Conservation (phyloP, 2,888 invertebrate species). For the Taphrorychus bicolor region DNA sequence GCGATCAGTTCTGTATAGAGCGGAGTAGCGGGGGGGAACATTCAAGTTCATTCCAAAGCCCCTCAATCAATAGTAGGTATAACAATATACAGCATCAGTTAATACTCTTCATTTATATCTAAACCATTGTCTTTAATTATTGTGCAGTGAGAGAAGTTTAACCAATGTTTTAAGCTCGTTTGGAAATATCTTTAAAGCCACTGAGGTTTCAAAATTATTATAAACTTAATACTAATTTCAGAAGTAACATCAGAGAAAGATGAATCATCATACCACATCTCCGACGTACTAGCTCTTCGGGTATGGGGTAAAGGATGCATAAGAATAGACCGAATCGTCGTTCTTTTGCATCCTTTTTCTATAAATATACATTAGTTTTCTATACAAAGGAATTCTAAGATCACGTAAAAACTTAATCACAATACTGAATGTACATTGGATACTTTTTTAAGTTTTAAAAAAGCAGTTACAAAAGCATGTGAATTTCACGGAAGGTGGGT, state of each 20-base stretch:
- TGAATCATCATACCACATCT: too few species aligned
- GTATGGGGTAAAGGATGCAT: too few species aligned
- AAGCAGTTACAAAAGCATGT: constrained; percentile 82
- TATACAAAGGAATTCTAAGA: not conserved
- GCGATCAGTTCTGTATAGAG: too few species aligned
- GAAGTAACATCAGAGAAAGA: too few species aligned
- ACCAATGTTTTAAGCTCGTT: constrained; percentile 50
- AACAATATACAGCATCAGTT: constrained; percentile 19
- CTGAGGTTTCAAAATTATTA: not conserved
- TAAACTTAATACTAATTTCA: not conserved
- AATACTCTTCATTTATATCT: constrained; percentile 29
- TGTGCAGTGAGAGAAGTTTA: constrained; percentile 57
- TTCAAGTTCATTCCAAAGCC: not conserved
- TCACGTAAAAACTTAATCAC: not conserved
- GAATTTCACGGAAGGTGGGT: constrained; percentile 84
- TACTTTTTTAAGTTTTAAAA: too few species aligned
- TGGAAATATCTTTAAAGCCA: constrained; percentile 8
- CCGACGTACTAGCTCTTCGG: not conserved
- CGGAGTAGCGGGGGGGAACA: too few species aligned
- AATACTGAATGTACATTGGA: too few species aligned
- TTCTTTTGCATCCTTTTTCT: not conserved
- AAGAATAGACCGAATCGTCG: too few species aligned
- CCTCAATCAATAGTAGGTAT: not conserved
- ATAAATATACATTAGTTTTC: not conserved
- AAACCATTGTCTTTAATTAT: constrained; percentile 61